phyloP scores from a whole-genome alignment of 2,113 vertebrate genomes.

The human (Homo sapiens) region GRCh38 chr2:53637001-53637500 shows the following conservation, averaged over 20 bases:
- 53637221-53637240: background rate
- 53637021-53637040: background rate
- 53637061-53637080: background rate
- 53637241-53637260: background rate
- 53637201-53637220: background rate
- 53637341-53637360: background rate
- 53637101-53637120: background rate
- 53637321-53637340: background rate
- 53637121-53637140: background rate
- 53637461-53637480: background rate
- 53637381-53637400: background rate
- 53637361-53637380: background rate
- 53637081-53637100: background rate
- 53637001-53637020: background rate
- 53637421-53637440: background rate
- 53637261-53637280: background rate
- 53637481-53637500: background rate
- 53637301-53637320: background rate
- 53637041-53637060: background rate
- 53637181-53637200: background rate
- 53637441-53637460: background rate
- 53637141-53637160: background rate
- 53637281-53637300: background rate
- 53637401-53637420: background rate
- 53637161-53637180: background rate